A percentile compares a stretch with the other conserved stretches of the same genome.
Conservation (phyloP, 64 coral and sea anemone genomes). For the Hydrozoanthus tunicans region DNA sequence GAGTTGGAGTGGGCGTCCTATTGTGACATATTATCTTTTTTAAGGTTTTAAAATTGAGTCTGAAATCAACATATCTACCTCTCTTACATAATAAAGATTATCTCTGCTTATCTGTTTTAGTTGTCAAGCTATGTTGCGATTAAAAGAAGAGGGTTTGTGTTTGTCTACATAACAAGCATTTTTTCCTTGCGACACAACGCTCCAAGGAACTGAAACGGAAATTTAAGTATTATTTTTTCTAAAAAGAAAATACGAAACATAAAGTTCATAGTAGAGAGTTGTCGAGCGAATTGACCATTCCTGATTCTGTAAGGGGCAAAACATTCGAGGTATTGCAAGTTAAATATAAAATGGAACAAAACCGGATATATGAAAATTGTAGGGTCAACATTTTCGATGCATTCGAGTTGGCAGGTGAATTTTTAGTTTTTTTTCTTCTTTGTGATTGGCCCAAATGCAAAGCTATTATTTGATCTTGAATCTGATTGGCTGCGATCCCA, state of each 20-base stretch:
- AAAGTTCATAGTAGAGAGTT: neutral
- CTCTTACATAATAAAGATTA: neutral
- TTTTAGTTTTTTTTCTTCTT: neutral
- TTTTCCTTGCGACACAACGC: neutral
- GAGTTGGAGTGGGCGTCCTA: too few species aligned
- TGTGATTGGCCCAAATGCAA: constrained; percentile 14
- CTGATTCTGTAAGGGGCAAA: neutral
- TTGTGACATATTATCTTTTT: neutral
- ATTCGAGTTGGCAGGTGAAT: constrained; percentile 40
- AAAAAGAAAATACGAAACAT: neutral
- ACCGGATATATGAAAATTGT: neutral
- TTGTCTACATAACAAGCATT: constrained; percentile 8
- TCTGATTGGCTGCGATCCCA: constrained; percentile 14
- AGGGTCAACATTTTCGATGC: neutral
- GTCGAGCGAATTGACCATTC: neutral
- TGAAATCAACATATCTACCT: too few species aligned
- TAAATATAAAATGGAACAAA: neutral
- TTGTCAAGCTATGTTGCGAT: neutral
- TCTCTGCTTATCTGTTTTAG: neutral
- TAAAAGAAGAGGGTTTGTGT: neutral
- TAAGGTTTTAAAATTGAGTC: neutral
- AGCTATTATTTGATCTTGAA: neutral
- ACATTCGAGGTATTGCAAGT: neutral
- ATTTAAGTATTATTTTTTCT: neutral
- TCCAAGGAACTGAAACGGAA: neutral